Evolutionary conservation across 1,140 invertebrate species (phyloP).

Genomic region (Dendroctonus ponderosae): DNA sequence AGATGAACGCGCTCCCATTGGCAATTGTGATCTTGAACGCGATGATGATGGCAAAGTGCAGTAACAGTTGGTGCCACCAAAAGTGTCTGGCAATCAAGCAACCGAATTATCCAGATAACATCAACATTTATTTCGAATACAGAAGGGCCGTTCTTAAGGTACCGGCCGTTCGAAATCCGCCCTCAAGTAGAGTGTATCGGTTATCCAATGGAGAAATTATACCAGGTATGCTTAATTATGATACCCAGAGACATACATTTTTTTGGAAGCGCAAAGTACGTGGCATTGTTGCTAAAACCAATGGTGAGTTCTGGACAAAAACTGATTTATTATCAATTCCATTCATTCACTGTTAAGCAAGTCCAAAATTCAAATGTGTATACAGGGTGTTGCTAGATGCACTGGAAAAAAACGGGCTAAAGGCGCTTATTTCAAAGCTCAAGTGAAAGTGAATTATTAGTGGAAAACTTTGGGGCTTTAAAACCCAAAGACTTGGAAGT

Average conservation of each 20-base stretch:
- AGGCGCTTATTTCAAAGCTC: no score
- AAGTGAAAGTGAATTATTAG: no score
- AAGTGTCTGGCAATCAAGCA: neutral
- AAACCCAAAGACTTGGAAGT: no score
- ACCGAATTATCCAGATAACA: neutral
- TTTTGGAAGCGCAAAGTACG: constrained; percentile 3
- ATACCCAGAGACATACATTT: neutral
- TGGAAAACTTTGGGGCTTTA: no score
- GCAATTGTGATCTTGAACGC: neutral
- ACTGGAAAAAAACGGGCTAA: no score
- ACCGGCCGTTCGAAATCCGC: neutral
- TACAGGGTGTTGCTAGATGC: no score
- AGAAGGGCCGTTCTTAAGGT: constrained; percentile 12
- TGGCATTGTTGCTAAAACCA: neutral
- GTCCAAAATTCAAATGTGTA: no score
- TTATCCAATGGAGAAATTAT: constrained; percentile 10
- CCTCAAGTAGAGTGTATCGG: neutral
- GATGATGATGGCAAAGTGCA: constrained; percentile 2
- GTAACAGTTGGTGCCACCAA: constrained; percentile 3
- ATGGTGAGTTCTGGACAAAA: constrained; percentile 6
- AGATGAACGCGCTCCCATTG: neutral
- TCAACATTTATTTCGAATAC: constrained; percentile 17
- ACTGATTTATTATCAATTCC: no score
- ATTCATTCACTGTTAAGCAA: no score
- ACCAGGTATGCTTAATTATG: constrained; percentile 17